Conservation (phyloP, 92 coral and sea anemone genomes). For the Zoanthus sociatus region DNA sequence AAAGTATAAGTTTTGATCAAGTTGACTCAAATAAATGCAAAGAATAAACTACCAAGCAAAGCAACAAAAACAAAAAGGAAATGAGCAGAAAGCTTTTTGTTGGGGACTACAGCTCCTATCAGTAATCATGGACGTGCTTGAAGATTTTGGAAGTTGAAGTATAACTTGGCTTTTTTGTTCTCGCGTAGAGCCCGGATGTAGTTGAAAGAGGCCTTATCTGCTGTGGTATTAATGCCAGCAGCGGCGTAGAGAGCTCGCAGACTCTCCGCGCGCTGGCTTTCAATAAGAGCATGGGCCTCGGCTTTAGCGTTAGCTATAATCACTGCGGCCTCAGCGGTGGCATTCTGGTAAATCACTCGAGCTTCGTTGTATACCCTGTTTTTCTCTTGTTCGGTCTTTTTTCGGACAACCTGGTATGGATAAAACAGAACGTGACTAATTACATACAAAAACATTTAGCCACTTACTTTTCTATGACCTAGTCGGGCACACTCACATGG, state of each 20-base stretch:
- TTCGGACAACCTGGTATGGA: constrained; percentile 76
- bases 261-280: constrained; percentile 81
- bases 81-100: no score
- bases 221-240: constrained; percentile 60
- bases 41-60: no score
- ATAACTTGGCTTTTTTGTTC: constrained; percentile 65
- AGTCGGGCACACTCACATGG: no score
- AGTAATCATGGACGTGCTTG: constrained; percentile 24
- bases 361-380: constrained; percentile 81
- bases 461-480: no score
- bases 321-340: constrained; percentile 75
- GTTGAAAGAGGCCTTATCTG: constrained; percentile 78
- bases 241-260: constrained; percentile 67
- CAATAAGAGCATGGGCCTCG: constrained; percentile 73
- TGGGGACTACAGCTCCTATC: no score
- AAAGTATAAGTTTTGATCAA: no score
- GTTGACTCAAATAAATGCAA: no score
- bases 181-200: constrained; percentile 80
- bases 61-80: no score
- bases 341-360: constrained; percentile 79
- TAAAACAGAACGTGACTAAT: neutral
- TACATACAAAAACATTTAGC: no score
- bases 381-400: constrained; percentile 81
- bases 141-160: constrained; percentile 72
- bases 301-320: constrained; percentile 87